Evolutionary conservation across 2,888 invertebrate species (phyloP).

Genomic region (Psylliodes chrysocephalus): DNA sequence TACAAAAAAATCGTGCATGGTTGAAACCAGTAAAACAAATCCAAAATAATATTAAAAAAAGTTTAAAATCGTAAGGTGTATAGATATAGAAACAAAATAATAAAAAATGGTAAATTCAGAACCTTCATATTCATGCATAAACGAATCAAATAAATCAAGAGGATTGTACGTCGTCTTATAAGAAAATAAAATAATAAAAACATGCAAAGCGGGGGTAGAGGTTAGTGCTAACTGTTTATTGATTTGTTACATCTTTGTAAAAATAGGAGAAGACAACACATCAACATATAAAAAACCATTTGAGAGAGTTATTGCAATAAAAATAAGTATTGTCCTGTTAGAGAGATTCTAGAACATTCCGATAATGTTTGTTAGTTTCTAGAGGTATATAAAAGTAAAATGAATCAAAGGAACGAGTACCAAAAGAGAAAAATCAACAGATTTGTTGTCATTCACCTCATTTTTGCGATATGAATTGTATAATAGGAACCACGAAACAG

Average conservation of each 20-base stretch:
- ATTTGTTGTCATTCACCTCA: slow-evolving; percentile 48
- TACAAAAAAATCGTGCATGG: slow-evolving; percentile 44
- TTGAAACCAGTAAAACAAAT: slow-evolving; percentile 62
- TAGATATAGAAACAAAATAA: slow-evolving; percentile 5
- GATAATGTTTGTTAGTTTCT: slow-evolving; percentile 39
- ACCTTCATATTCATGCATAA: neutral
- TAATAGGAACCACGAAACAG: slow-evolving; percentile 58
- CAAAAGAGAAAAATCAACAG: slow-evolving; percentile 45
- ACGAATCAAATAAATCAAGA: too few relatives aligned
- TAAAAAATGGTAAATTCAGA: too few relatives aligned
- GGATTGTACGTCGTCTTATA: too few relatives aligned
- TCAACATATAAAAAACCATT: neutral
- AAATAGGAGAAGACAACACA: slow-evolving; percentile 36
- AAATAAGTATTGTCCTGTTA: slow-evolving; percentile 43
- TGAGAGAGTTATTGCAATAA: slow-evolving; percentile 24
- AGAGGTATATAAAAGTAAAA: slow-evolving; percentile 52
- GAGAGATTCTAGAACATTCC: slow-evolving; percentile 36
- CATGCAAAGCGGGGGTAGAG: slow-evolving; percentile 28
- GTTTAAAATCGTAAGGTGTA: slow-evolving; percentile 1
- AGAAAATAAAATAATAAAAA: neutral
- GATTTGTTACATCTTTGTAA: slow-evolving; percentile 44
- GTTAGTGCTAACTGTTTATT: neutral
- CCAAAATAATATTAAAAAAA: slow-evolving; percentile 39
- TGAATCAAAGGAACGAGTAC: slow-evolving; percentile 37
- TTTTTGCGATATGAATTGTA: slow-evolving; percentile 64